Base-by-base conservation (phyloP, 30 jellyfish, hydroid and myxozoan species). In the Hydractinia echinata region DNA sequence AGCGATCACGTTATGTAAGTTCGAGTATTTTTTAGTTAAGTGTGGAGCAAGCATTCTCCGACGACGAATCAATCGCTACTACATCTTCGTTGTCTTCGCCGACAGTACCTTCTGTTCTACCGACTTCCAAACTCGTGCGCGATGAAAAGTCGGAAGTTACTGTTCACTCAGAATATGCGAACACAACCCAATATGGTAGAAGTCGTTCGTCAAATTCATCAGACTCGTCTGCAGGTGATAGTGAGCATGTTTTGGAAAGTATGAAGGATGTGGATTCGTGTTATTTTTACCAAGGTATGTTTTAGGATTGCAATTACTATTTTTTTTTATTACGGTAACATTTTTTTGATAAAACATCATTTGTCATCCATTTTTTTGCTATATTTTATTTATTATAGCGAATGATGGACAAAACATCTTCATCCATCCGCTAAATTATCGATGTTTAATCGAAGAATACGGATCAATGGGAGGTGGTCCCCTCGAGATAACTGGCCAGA, bases 341-440 rank as follows among this genome's bases (percentile, higher is more conserved):
- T 19, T 67, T 19, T 16, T 20, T 73, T 21, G 19, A 1, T 16
- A 15, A 20, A 15, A 20, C 72, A 10, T 20, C 44, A 10, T 18
- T 51, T 58, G 15, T 11, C 79, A 68, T 11, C 79, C 1, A 16
- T 18, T 39, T 48, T 71, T n/a, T 19, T 16, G 8, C 10, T 9
- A 39, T 53, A 9, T 54, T 8, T 19, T 58, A 48, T 85, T 19
- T 52, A 21, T 82, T 87, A 4, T 49, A 93, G 99, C 96, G 44
- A 89, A 79, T 66, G 99, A 93, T 84, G 99, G 99, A 9, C 96
- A 93, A 79, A 87, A 87, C 67, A 84, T 93, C 21, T 93, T 78
- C 61, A 54, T 93, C 67, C 93, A 87, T 76, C 90, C 99, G 4
- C 70, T 93, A 8, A 93, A 93, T 73, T 89, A 84, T 18, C 62